phyloP scores from a whole-genome alignment of 1,140 invertebrate species.

The Coelopa frigida region DNA sequence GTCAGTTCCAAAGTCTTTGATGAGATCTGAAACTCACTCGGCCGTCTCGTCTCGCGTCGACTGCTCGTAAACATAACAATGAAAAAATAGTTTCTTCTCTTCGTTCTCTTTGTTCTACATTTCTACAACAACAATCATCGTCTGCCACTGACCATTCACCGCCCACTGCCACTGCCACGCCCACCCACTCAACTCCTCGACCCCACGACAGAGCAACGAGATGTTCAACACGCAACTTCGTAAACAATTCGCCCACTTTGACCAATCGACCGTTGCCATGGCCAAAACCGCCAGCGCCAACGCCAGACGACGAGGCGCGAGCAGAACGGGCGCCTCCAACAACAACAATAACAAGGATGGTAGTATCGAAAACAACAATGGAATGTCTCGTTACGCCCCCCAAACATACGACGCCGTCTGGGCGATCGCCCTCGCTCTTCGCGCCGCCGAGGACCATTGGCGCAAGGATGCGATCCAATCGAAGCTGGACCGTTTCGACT shows the following conservation, averaged over 20 bases:
- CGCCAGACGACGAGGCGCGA: not conserved
- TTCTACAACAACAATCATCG: too few relatives aligned
- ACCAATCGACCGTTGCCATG: conserved; percentile 16
- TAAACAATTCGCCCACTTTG: conserved; percentile 31
- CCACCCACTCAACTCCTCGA: too few relatives aligned
- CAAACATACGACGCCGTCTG: conserved; percentile 85
- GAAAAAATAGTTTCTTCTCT: too few relatives aligned
- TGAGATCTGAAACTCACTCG: too few relatives aligned
- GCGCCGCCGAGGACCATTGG: conserved; percentile 40
- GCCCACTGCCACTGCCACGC: too few relatives aligned
- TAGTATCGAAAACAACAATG: not conserved
- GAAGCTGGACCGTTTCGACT: conserved; percentile 61
- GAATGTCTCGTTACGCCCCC: conserved; percentile 59
- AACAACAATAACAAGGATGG: not conserved
- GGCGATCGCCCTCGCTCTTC: conserved; percentile 67
- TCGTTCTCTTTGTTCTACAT: too few relatives aligned
- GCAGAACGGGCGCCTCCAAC: not conserved
- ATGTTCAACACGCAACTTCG: conserved; percentile 52
- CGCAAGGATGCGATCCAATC: conserved; percentile 27
- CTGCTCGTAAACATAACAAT: too few relatives aligned
- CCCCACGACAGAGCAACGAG: conserved; percentile 62
- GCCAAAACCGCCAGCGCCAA: not conserved
- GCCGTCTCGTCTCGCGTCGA: too few relatives aligned
- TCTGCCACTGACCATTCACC: too few relatives aligned
- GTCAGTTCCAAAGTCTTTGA: too few relatives aligned